Evolutionary conservation across 30 jellyfish, hydroid and myxozoan genomes (phyloP).

Genomic region (Pelagia noctiluca): DNA sequence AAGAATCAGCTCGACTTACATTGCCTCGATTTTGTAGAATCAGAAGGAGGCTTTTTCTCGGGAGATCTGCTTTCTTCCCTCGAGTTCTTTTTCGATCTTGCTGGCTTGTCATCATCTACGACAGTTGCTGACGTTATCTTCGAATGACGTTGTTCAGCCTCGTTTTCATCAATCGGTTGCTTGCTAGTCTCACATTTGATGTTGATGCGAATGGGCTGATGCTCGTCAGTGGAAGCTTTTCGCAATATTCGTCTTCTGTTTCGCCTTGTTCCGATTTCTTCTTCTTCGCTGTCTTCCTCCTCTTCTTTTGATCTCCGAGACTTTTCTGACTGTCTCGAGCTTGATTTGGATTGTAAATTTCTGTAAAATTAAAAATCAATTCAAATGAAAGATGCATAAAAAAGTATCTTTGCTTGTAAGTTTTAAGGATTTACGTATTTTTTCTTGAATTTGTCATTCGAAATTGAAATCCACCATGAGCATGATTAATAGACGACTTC

Average conservation of each 20-base stretch:
- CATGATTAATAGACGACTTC: too few relatives aligned
- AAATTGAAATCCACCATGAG: too few relatives aligned
- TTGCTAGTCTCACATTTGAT: constrained; percentile 25
- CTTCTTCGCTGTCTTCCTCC: constrained; percentile 55
- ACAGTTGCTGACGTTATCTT: not conserved
- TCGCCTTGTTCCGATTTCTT: constrained; percentile 50
- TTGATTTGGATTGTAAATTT: not conserved
- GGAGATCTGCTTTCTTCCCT: constrained; percentile 17
- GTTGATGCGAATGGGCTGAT: constrained; percentile 50
- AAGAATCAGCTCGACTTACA: not conserved
- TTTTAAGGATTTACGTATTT: too few relatives aligned
- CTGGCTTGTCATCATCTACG: constrained; percentile 35
- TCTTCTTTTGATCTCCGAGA: constrained; percentile 29
- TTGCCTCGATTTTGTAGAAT: constrained; percentile 17
- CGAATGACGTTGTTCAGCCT: not conserved
- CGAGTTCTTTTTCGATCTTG: constrained; percentile 12
- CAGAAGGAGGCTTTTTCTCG: constrained; percentile 11
- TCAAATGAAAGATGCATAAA: too few relatives aligned
- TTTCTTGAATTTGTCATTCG: too few relatives aligned
- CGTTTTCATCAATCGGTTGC: constrained; percentile 7
- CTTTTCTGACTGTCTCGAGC: constrained; percentile 3
- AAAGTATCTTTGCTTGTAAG: too few relatives aligned
- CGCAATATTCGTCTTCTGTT: constrained; percentile 46
- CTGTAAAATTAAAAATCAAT: not conserved
- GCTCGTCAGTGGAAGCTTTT: constrained; percentile 62